Base-by-base conservation (phyloP, 64 coral and sea anemone genomes). In the Actinia equina region DNA sequence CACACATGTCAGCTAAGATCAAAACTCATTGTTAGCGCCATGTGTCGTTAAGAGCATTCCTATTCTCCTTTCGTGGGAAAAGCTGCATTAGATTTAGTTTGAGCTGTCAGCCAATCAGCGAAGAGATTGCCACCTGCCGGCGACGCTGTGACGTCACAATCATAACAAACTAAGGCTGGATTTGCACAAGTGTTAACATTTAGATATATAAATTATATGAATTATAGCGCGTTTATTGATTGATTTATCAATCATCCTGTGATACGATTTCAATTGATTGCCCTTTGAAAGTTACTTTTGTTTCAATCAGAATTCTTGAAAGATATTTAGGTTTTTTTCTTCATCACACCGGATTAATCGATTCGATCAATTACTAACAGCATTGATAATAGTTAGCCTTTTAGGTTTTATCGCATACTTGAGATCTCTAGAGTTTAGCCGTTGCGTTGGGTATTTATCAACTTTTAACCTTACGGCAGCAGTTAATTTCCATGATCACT, bases 21-120 rank as follows among this genome's bases (percentile, higher is more conserved):
- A 74, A 49, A 51, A 12, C 69, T 52, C 44, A 78, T 91, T 91
- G 89, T 91, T 91, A 22, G 2, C 27, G 56, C 89, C 89, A 91
- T 91, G 89, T 91, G 89, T 91, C 20, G 59, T 91, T 62, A 91
- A 91, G 83, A 51, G 54, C 84, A 61, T 79, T 64, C 45, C 84
- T 91, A 85, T 91, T 84, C 84, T 85, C 88, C 52, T 20, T 81
- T 81, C 89, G 89, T 91, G 89, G 89, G 89, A 91, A 91, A 57
- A 37, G 83, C 84, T 85, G 1, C 70, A 45, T 56, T 54, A 82
- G 60, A 83, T 64, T 91, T 85, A 59, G 71, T 30, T 52, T 83
- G 57, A 85, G 22, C 8, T 56, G 70, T 43, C 49, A 44, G 44
- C 89, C 89, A 91, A 91, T 91, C 89, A 86, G 83, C 13, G 17